Evolutionary conservation across 2,113 vertebrate genomes (phyloP), one percentile per base, ranked within the genome.

Genomic region (Neogobius melanostomus): DNA sequence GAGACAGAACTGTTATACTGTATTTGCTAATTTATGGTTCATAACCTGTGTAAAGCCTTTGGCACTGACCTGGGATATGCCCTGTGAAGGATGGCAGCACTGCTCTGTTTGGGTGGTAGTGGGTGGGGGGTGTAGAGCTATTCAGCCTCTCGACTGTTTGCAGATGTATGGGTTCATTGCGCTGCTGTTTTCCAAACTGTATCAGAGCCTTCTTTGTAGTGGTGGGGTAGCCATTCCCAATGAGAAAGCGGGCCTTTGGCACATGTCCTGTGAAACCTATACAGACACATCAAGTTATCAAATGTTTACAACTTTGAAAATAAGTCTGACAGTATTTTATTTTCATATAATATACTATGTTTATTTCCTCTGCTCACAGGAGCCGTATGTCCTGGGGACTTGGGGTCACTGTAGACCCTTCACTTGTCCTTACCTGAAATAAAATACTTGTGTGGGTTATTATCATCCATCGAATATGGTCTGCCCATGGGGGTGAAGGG

Each of bases 21-120:
- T 14, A 11, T 14, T 3, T 51, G 9, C 6, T 51, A 14, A 21
- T 51, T 11, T 36, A 36, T 36, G 28, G 28, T 36, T 36, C 28
- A 36, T 36, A 36, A 36, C 28, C 28, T 61, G 28, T 6, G 11
- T 42, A 6, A 42, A 7, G 28, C 11, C 28, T 50, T 12, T 62
- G 11, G 49, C 10, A 42, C 86, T 84, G 42, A 94, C 95, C 94
- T 92, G 95, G 94, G 46, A 95, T 91, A 0, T 94, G 91, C 63
- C 94, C 95, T 0, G 91, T 89, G 45, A 93, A 94, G 14, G 82
- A 86, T 21, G 94, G 93, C 49, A 93, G 63, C 67, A 93, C 68
- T n/a, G 91, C 92, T 2, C 59, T 75, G 16, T 90, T 72, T 14
- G 81, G 51, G 36, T 85, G 77, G 79, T 90, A 91, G 62, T 88